Evolutionary conservation across 2,888 invertebrate species (phyloP), one percentile per base, ranked within the genome.

Genomic region (Phaedon cochleariae): DNA sequence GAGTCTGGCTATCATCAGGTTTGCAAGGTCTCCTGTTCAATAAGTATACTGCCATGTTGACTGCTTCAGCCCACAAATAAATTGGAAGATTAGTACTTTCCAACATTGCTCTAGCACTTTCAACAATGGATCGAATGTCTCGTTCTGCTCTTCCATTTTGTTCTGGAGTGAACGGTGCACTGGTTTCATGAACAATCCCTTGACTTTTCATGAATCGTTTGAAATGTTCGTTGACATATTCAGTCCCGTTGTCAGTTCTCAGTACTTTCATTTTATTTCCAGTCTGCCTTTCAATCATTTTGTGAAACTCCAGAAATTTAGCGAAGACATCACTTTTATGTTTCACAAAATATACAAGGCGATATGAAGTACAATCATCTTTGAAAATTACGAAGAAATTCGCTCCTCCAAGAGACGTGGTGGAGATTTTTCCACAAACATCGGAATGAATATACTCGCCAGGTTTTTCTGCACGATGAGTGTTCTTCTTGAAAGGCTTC

Each of bases 11-110:
- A n/a, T n/a, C n/a, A n/a, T n/a, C n/a, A n/a, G 29, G 70, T 21
- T 62, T 79, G 55, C 62, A 64, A 20, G 65, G 20, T 31, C 70
- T 74, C 60, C 78, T 62, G 61, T 82, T 82, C 7, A 77, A 59
- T 5, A 80, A 17, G 62, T 80, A 80, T 3, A n/a, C n/a, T n/a
- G n/a, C n/a, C n/a, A n/a, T n/a, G n/a, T n/a, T n/a, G n/a, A 73
- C 75, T 45, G 79, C 79, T 62, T 81, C 79, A 15, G 76, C 74
- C 80, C 80, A 82, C 34, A 52, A 29, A 77, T 69, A n/a, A 54
- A 18, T n/a, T 70, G 62, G 26, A 18, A 55, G 20, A 18, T 21
- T 0, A 71, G 72, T 22, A 80, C 51, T 34, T 74, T 65, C 22
- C 68, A 81, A 21, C 76, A 80, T 77, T 0, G 79, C 62, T 55